Evolutionary conservation across 2,113 vertebrate genomes (phyloP).

Genomic region (Amphilophus citrinellus): DNA sequence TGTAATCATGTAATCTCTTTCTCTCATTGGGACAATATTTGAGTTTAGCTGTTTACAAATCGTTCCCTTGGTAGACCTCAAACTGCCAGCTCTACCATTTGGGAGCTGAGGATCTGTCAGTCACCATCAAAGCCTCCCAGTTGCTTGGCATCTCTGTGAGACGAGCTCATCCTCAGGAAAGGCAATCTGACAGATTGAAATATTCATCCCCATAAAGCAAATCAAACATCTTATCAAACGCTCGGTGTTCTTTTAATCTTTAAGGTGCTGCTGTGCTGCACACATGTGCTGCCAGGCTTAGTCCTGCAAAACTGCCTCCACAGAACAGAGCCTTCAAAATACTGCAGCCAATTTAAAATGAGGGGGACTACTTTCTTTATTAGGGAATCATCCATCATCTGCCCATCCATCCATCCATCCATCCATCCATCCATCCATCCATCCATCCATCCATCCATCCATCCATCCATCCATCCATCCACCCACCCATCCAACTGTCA

Average conservation of each 20-base stretch:
- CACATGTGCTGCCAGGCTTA: background rate
- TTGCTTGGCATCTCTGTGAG: background rate
- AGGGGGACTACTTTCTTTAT: background rate
- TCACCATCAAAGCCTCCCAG: conserved; percentile 34
- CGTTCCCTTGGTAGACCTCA: background rate
- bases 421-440: too few species aligned
- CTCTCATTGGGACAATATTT: background rate
- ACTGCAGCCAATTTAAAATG: background rate
- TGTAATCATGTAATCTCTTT: background rate
- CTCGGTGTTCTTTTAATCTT: conserved; percentile 9
- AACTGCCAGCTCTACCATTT: background rate
- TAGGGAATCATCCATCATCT: background rate
- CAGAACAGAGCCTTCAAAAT: background rate
- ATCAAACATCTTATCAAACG: conserved; percentile 11
- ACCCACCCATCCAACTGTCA: too few species aligned
- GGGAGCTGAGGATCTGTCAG: conserved; percentile 22
- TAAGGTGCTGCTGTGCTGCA: background rate
- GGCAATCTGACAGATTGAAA: conserved; percentile 23
- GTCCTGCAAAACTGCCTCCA: background rate
- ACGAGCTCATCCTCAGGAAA: conserved; percentile 10
- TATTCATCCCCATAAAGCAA: background rate
- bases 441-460: too few species aligned
- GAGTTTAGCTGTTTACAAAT: background rate
- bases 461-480: too few species aligned
- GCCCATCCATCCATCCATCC: too few species aligned